Evolutionary conservation across 2,888 invertebrate genomes (phyloP), one percentile per base, ranked within the genome.

Genomic region (Leptinotarsa rubiginosa): DNA sequence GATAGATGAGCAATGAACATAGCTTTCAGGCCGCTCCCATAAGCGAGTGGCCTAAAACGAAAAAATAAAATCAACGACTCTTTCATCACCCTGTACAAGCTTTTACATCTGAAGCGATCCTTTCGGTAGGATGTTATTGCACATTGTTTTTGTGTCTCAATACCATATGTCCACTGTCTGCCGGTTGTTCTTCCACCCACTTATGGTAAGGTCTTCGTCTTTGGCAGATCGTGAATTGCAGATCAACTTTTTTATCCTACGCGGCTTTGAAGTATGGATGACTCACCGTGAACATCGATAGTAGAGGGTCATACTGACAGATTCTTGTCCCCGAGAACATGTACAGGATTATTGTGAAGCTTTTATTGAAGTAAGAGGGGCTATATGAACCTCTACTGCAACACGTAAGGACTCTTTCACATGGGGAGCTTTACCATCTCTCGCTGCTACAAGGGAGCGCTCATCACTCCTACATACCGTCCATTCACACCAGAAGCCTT

Each of bases 131-230:
- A 68, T 41, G 67, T 68, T 68, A 68, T 68, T 68, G 67, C 54
- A 41, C 41, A 52, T 52, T 54, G 67, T 68, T 68, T 68, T 68
- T 68, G 54, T 54, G 73, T 65, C 52, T 54, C 22, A 22, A 56
- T 56, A 56, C 56, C 56, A 69, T 73, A 73, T 62, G 72, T 67
- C 47, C 65, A 70, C 69, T 59, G 72, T 70, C 72, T 67, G 73
- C 72, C 64, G 72, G 66, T 65, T 71, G 62, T 66, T 56, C 64
- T 65, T 74, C 76, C 76, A 76, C 74, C 74, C 76, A 74, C 72
- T 70, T 74, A 76, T 72, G 72, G 74, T 72, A 70, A 52, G 52
- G 56, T 56, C 56, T 56, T 56, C 22, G 56, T 56, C 56, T 56
- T 56, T 13, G 31, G 52, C 31, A 31, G 67, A 52, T 65, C 75